phyloP scores from a whole-genome alignment of 2,113 vertebrate genomes.

The Diphyllodes magnificus region DNA sequence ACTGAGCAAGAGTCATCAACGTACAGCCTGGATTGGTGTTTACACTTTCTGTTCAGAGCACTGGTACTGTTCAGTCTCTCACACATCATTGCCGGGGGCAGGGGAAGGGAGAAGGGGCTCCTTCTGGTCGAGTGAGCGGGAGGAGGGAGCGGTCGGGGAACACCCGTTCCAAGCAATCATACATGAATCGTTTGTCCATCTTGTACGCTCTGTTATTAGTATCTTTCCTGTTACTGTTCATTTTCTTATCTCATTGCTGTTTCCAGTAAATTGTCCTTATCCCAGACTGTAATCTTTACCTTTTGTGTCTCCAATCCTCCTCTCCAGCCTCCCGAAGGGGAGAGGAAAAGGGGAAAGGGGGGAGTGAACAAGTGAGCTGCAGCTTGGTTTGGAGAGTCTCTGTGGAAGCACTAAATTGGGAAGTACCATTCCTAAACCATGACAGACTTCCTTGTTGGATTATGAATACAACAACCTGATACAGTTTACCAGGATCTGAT shows the following conservation, averaged over 20 bases:
- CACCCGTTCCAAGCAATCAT: fast-evolving
- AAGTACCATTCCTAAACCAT: neutral
- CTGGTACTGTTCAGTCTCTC: neutral
- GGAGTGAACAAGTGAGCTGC: fast-evolving
- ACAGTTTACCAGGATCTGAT: neutral
- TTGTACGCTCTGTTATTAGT: neutral
- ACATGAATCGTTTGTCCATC: neutral
- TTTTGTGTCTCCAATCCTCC: neutral
- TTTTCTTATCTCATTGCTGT: neutral
- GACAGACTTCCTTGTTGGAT: neutral
- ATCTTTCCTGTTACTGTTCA: neutral
- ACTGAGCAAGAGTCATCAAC: neutral
- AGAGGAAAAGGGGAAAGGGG: neutral
- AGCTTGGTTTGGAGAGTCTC: neutral
- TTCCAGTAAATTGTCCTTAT: neutral
- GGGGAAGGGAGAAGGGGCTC: neutral
- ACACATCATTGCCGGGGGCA: neutral
- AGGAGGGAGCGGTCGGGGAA: neutral
- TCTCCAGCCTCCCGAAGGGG: neutral
- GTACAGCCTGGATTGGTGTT: neutral
- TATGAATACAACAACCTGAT: neutral
- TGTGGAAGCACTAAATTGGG: neutral
- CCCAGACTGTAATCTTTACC: neutral
- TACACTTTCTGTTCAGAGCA: neutral
- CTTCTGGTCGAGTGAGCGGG: neutral